Evolutionary conservation across 1,140 invertebrate genomes (phyloP).

Genomic region (Lepidotrigona ventralis): DNA sequence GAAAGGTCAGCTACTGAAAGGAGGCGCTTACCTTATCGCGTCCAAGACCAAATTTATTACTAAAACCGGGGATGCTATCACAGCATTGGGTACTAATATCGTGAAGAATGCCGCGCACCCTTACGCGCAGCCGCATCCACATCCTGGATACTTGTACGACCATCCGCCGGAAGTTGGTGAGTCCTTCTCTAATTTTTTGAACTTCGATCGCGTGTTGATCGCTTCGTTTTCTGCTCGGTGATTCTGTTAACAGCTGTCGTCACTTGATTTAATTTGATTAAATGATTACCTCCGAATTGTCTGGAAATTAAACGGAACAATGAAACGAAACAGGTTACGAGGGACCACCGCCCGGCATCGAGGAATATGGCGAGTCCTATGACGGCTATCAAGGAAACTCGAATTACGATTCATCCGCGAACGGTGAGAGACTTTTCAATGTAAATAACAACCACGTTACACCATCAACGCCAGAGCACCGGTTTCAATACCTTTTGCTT

Average conservation of each 20-base stretch:
- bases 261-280: no score
- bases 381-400: slow-evolving; percentile 35
- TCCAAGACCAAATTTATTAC: slow-evolving; percentile 87
- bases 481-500: background rate
- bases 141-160: slow-evolving; percentile 60
- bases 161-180: slow-evolving; percentile 44
- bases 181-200: background rate
- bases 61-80: slow-evolving; percentile 86
- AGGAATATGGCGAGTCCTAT: slow-evolving; percentile 56
- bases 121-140: slow-evolving; percentile 66
- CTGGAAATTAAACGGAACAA: background rate
- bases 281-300: no score
- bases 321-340: slow-evolving; percentile 62
- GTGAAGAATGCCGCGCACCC: slow-evolving; percentile 85
- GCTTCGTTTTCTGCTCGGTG: background rate
- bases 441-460: background rate
- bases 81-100: slow-evolving; percentile 87
- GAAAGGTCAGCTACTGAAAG: slow-evolving; percentile 91
- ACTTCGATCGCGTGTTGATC: background rate
- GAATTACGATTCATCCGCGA: slow-evolving; percentile 12
- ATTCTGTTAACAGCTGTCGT: no score
- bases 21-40: slow-evolving; percentile 87
- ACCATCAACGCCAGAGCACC: background rate
- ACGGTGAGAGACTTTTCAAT: slow-evolving; percentile 33
- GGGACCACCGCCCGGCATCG: slow-evolving; percentile 58